Evolutionary conservation across 2,797 vertebrate species (phyloP).

Genomic region (Chloroceryle amazona): DNA sequence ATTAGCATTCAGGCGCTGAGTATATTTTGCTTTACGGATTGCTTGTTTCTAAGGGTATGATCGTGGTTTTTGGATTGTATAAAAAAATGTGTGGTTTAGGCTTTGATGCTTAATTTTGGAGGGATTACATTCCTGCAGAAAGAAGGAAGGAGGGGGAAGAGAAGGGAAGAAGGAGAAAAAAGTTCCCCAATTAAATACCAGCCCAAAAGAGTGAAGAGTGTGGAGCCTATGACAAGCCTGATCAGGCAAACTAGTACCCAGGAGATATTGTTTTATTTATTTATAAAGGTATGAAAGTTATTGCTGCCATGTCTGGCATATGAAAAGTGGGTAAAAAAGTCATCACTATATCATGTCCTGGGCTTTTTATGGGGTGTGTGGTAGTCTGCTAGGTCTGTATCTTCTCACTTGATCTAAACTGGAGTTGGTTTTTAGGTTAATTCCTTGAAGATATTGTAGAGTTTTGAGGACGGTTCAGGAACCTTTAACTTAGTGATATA

Average conservation of each 20-base stretch:
- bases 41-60: constrained; percentile 23
- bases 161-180: neutral
- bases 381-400: neutral
- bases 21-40: neutral
- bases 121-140: neutral
- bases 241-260: neutral
- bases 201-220: no score
- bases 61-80: neutral
- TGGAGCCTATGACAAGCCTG: neutral
- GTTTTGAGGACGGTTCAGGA: neutral
- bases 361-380: neutral
- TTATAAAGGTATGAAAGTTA: neutral
- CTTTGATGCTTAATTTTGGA: constrained; percentile 10
- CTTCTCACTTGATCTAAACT: neutral
- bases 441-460: accelerated
- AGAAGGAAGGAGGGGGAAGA: neutral
- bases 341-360: accelerated
- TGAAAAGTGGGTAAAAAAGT: neutral
- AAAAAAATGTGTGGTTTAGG: neutral
- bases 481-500: neutral
- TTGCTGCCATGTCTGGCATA: accelerated
- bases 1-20: constrained; percentile 53
- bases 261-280: neutral
- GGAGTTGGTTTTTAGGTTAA: accelerated
- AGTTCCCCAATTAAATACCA: neutral